Percentiles rank a stretch among this genome's conserved stretches.
phyloP scores from a whole-genome alignment of 2,888 invertebrate genomes.

The Drosophila crucigera region DNA sequence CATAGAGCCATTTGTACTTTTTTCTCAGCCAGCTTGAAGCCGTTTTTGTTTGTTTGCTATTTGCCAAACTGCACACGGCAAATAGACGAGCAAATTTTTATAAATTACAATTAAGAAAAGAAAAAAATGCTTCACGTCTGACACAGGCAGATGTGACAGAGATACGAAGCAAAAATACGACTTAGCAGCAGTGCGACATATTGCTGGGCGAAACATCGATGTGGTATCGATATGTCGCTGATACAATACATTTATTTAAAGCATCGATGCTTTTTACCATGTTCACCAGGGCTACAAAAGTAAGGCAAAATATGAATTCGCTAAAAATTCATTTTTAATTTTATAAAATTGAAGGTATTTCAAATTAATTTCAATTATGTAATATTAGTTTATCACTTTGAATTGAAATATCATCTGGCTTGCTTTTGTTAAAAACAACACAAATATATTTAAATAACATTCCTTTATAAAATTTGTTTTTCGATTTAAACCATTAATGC shows the following conservation, averaged over 20 bases:
- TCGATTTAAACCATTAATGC: background rate
- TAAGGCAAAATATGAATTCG: background rate
- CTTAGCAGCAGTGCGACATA: constrained; percentile 27
- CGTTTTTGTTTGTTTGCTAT: constrained; percentile 37
- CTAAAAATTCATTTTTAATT: background rate
- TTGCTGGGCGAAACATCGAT: background rate
- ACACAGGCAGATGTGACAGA: constrained; percentile 35
- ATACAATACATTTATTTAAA: background rate
- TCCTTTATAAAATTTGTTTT: background rate
- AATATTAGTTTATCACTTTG: background rate
- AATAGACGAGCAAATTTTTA: constrained; percentile 21
- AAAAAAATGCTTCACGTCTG: constrained; percentile 35
- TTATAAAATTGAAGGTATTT: background rate
- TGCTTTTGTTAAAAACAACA: background rate
- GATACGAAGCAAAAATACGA: constrained; percentile 58
- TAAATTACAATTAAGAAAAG: constrained; percentile 26
- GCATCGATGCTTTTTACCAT: background rate
- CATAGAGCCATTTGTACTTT: constrained; percentile 88
- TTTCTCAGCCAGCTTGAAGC: constrained; percentile 84
- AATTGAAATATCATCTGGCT: background rate
- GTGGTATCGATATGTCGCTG: background rate
- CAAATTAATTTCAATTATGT: background rate
- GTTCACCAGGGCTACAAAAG: background rate
- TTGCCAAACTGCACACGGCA: constrained; percentile 20
- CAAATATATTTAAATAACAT: background rate